Evolutionary conservation across 2,797 vertebrate species (phyloP).

Genomic region (Delichon dasypus): DNA sequence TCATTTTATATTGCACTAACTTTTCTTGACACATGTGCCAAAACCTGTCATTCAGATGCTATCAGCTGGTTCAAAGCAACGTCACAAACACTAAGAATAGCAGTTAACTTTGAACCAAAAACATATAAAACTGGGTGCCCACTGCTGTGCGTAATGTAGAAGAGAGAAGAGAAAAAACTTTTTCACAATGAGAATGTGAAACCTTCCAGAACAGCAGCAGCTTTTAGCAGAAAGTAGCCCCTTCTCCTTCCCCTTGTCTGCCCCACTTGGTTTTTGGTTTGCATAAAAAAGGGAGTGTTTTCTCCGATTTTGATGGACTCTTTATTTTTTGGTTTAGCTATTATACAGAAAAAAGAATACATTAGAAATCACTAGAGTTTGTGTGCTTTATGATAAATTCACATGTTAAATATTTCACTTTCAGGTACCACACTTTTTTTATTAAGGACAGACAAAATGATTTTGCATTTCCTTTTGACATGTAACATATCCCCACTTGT

Average conservation of each 20-base stretch:
- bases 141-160: background rate
- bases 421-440: background rate
- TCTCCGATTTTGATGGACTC: background rate
- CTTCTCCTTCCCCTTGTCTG: background rate
- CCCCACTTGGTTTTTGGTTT: constrained; percentile 41
- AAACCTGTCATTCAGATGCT: background rate
- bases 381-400: constrained; percentile 19
- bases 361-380: background rate
- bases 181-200: background rate
- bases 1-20: constrained; percentile 11
- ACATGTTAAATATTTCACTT: constrained; percentile 5
- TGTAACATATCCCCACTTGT: background rate
- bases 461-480: background rate
- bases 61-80: background rate
- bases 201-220: background rate
- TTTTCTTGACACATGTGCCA: background rate
- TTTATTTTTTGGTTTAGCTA: constrained; percentile 64
- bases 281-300: constrained; percentile 53
- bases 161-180: background rate
- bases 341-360: background rate
- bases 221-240: constrained; percentile 14
- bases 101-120: background rate
- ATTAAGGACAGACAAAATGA: background rate
- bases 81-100: background rate
- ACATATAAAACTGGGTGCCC: background rate